These are phyloP conservation scores for Eurypyga helias DNA, from an alignment of 2,113 vertebrate genomes.

Conservation along the genomic window DNA sequence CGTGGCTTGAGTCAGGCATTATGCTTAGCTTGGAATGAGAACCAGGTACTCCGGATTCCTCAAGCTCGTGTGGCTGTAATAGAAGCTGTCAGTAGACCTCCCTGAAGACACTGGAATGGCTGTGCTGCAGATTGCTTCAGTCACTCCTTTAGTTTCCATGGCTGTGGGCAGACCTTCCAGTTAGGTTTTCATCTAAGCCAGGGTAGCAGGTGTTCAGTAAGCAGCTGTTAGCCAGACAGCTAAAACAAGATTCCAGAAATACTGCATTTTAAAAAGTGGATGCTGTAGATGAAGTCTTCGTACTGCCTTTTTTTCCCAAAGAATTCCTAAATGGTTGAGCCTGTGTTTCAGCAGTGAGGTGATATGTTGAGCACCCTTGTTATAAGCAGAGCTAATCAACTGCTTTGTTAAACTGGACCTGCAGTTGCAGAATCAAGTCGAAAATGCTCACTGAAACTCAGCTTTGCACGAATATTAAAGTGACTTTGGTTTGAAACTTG, in stretches of 20 bases:
- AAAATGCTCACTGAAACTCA: not conserved
- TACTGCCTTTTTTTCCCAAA: rapidly evolving
- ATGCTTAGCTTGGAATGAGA: not conserved
- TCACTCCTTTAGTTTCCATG: not conserved
- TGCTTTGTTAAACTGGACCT: not conserved
- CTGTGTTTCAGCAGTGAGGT: not conserved
- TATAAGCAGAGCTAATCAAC: not conserved
- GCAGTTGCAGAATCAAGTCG: not conserved
- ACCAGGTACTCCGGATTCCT: slow-evolving; percentile 44
- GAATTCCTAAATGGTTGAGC: not conserved
- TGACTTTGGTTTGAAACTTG: not conserved
- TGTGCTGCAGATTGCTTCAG: not conserved
- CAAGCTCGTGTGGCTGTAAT: not conserved
- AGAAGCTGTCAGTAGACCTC: not conserved
- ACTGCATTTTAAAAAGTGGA: not conserved
- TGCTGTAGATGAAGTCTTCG: not conserved
- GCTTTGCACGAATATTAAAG: not conserved
- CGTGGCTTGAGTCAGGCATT: not conserved
- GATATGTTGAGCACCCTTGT: not conserved
- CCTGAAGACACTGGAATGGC: not conserved
- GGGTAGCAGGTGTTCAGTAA: not conserved
- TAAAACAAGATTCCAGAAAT: not conserved
- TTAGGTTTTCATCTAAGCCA: not conserved
- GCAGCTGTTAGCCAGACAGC: not conserved
- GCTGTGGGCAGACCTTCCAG: not conserved